Percentiles rank a stretch among this genome's conserved stretches.
Evolutionary conservation across 1,140 invertebrate species (phyloP).

Genomic region (Spodoptera litura): DNA sequence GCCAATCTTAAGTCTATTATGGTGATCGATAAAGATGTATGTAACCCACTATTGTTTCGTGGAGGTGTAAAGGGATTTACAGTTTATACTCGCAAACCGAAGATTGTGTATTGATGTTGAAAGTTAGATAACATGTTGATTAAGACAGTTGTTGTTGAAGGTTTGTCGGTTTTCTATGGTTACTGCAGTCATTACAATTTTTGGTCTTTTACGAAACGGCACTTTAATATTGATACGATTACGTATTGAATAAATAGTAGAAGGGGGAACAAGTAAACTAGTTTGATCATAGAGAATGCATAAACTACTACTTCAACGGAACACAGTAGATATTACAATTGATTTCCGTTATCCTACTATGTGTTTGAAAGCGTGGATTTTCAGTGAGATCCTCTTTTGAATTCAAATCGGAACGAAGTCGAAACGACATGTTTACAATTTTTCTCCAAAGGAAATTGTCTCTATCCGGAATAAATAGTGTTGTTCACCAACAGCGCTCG

Average conservation of each 20-base stretch:
- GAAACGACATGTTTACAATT: slow-evolving; percentile 41
- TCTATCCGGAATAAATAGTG: slow-evolving; percentile 28
- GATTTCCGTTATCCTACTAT: slow-evolving; percentile 19
- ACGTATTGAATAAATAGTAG: too few species aligned
- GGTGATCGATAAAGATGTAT: slow-evolving; percentile 7
- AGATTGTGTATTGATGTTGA: too few species aligned
- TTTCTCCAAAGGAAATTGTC: slow-evolving; percentile 33
- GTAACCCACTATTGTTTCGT: background rate
- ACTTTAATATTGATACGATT: too few species aligned
- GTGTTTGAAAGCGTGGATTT: slow-evolving; percentile 1
- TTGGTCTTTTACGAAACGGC: too few species aligned
- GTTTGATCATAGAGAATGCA: background rate
- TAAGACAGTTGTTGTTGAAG: too few species aligned
- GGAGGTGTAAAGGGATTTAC: background rate
- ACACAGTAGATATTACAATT: slow-evolving; percentile 9
- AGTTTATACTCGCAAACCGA: too few species aligned
- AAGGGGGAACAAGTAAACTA: background rate
- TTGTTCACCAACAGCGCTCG: slow-evolving; percentile 15
- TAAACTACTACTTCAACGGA: background rate
- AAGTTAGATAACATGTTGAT: too few species aligned
- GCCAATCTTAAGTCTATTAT: slow-evolving; percentile 33
- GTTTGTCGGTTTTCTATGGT: too few species aligned
- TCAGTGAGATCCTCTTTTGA: background rate
- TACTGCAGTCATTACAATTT: too few species aligned
- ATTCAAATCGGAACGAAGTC: slow-evolving; percentile 40